Evolutionary conservation across 2,888 invertebrate species (phyloP), one percentile per base, ranked within the genome.

Genomic region (Sericinus montela): DNA sequence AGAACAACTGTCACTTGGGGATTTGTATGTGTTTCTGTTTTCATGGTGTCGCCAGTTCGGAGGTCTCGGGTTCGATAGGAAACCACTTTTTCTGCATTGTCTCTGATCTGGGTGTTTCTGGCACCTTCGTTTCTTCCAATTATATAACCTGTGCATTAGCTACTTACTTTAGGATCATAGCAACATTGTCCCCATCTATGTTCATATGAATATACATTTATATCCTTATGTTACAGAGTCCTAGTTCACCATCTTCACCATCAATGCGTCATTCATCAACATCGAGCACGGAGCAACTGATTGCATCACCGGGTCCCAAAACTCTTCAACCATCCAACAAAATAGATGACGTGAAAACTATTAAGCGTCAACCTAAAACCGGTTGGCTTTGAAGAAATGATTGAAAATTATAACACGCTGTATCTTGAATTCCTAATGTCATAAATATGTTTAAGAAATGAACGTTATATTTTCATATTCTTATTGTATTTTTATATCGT

Each of bases 331-430:
- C 86, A 0, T 65, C 59, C 0, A 79, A 86, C 60, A 88, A 87
- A 56, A 71, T 91, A 5, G 90, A 90, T 1, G 91, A 91, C 7
- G 81, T 91, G 35, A 90, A 83, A 50, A 89, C 90, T 1, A 85
- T 90, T 54, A 91, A 87, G 61, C 67, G 90, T 48, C 91, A 91
- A 55, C 91, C 89, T 0, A 91, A 90, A 69, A 90, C 89, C 46
- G 92, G 92, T 10, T 92, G 92, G 92, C 79, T 92, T 16, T 92
- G 84, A 54, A 45, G 4, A 29, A 32, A 32, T 32, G 7, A 5
- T 32, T 32, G 8, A 25, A 10, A 5, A 32, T 3, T 32, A 5
- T 6, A 11, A 5, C 6, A 32, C 6, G 5, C 4, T 6, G 13
- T 32, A 25, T 25, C 8, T 11, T 32, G 11, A 11, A 32, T 32